Conservation (phyloP, 2,888 invertebrate genomes). For the Augiades crinisus region DNA sequence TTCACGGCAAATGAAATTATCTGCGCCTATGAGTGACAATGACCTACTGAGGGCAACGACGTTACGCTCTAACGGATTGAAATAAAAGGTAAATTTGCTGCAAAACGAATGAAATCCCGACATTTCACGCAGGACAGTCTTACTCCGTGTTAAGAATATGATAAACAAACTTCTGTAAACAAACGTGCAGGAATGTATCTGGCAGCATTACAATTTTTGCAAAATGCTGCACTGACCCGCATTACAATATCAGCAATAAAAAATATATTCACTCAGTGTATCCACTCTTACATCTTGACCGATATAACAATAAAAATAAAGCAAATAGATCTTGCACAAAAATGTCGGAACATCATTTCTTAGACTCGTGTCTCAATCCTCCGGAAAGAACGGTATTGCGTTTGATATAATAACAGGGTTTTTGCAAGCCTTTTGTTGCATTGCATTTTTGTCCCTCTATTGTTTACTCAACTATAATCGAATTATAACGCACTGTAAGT, state of each 20-base stretch:
- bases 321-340: slow-evolving; percentile 12
- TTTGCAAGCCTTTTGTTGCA: slow-evolving; percentile 20
- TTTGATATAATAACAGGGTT: slow-evolving; percentile 20
- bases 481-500: slow-evolving; percentile 3
- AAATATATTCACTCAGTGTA: neutral
- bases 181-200: neutral
- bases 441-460: slow-evolving; percentile 10
- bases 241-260: neutral
- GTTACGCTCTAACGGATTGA: slow-evolving; percentile 35
- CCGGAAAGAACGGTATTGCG: slow-evolving; percentile 20
- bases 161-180: slow-evolving; percentile 1
- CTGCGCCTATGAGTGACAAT: slow-evolving; percentile 65
- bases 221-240: neutral
- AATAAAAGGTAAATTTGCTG: slow-evolving; percentile 29
- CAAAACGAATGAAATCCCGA: slow-evolving; percentile 16
- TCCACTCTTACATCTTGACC: neutral
- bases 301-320: slow-evolving; percentile 8
- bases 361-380: slow-evolving; percentile 18
- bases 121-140: slow-evolving; percentile 10
- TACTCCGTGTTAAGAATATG: slow-evolving; percentile 3
- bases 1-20: slow-evolving; percentile 63
- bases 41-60: slow-evolving; percentile 60
- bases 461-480: slow-evolving; percentile 6
- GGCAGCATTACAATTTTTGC: slow-evolving; percentile 10
- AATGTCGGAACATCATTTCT: slow-evolving; percentile 20